These are phyloP conservation scores for Anser cygnoides DNA, from an alignment of 2,113 vertebrate species.

Conservation along the genomic window DNA sequence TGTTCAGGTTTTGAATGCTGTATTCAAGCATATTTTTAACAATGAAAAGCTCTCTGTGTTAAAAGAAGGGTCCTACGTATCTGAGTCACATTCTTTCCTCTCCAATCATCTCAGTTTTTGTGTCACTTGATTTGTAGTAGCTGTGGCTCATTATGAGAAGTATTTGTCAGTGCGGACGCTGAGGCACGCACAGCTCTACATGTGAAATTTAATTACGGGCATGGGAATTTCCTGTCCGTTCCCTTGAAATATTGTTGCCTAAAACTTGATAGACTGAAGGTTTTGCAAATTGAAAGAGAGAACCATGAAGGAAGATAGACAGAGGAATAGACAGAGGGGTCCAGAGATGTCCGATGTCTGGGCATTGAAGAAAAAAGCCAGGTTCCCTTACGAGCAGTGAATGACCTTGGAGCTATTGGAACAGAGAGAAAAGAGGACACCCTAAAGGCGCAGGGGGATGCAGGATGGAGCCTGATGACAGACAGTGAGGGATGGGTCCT, in stretches of 20 bases:
- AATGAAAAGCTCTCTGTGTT: conserved; percentile 64
- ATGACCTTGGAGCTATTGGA: conserved; percentile 41
- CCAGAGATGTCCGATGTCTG: conserved; percentile 51
- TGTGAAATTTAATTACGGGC: conserved; percentile 67
- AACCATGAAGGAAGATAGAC: conserved; percentile 58
- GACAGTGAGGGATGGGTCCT: background rate
- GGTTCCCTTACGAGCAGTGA: conserved; percentile 41
- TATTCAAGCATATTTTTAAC: conserved; percentile 66
- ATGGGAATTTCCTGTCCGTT: conserved; percentile 62
- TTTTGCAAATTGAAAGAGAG: conserved; percentile 66
- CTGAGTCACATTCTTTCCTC: conserved; percentile 63
- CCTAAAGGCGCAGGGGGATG: conserved; percentile 40
- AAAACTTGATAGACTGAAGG: conserved; percentile 62
- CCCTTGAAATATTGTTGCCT: conserved; percentile 58
- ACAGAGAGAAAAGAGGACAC: conserved; percentile 40
- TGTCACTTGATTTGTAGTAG: conserved; percentile 63
- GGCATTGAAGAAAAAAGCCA: conserved; percentile 43
- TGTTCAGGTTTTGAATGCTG: conserved; percentile 69
- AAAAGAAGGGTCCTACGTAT: conserved; percentile 59
- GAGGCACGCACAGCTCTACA: conserved; percentile 38
- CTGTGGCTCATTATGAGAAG: conserved; percentile 57
- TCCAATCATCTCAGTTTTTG: conserved; percentile 51
- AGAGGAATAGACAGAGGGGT: conserved; percentile 53
- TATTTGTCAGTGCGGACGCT: conserved; percentile 46
- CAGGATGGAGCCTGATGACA: background rate